Conservation (phyloP, 2,888 invertebrate genomes). For the Drosophila melanosoma region DNA sequence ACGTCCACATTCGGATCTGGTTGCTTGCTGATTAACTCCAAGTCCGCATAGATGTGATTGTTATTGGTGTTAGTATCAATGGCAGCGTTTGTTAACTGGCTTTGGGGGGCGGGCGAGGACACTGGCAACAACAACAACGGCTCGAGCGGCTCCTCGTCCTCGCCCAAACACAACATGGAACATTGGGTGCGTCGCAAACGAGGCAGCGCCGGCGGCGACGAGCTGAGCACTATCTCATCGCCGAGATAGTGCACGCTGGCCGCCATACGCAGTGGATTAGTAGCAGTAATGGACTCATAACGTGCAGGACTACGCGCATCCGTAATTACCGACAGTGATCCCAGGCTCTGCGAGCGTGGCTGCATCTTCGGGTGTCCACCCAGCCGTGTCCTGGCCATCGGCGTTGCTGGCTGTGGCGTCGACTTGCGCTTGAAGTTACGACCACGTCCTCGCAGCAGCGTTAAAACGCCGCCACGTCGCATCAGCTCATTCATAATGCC, state of each 20-base stretch:
- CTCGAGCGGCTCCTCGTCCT: conserved; percentile 58
- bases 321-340: conserved; percentile 85
- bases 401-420: conserved; percentile 82
- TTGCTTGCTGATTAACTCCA: conserved; percentile 64
- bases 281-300: conserved; percentile 79
- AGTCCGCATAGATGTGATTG: conserved; percentile 83
- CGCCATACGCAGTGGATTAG: conserved; percentile 82
- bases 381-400: conserved; percentile 73
- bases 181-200: conserved; percentile 80
- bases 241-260: conserved; percentile 82
- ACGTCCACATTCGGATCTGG: conserved; percentile 18
- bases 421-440: conserved; percentile 84
- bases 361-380: conserved; percentile 79
- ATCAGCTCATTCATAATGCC: conserved; percentile 83
- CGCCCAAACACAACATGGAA: conserved; percentile 82
- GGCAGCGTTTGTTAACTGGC: conserved; percentile 48
- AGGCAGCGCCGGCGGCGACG: conserved; percentile 67
- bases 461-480: conserved; percentile 84
- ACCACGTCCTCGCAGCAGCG: conserved; percentile 83
- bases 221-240: conserved; percentile 71
- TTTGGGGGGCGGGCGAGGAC: conserved; percentile 17
- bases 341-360: conserved; percentile 83
- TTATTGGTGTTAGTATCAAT: conserved; percentile 75
- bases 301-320: conserved; percentile 72
- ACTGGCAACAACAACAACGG: conserved; percentile 26